Evolutionary conservation across 1,140 invertebrate species (phyloP), one percentile per base, ranked within the genome.

Genomic region (Drosophila chauvacae): DNA sequence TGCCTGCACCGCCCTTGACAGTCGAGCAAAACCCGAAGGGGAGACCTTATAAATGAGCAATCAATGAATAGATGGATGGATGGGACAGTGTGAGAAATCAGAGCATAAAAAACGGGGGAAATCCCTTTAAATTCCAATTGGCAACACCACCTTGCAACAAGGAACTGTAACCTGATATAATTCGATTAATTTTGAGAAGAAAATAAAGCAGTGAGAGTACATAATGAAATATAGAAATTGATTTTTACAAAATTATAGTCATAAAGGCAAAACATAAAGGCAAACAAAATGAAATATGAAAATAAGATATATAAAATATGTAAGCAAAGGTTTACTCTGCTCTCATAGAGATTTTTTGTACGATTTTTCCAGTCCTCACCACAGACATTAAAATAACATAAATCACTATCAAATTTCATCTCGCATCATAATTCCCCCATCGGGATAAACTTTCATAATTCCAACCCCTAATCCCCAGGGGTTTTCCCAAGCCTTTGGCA

Each of bases 1-100:
- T 73, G 63, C 30, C 33, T 23, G 56, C 20, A 44, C 28, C 57
- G 70, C 53, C 59, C 70, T 63, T 70, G 66, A 64, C 63, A 35
- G 39, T 30, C 56, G 16, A 44, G 58, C 56, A 3, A 16, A n/a
- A 47, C 13, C 37, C 18, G 35, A 56, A 55, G 48, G 41, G 71
- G 39, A 74, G 33, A 33, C 37, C n/a, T 44, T 76, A 57, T 51
- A 90, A 90, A 80, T 68, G 73, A 69, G 61, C 80, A 88, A 84
- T 90, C 73, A 77, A 77, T 77, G 47, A 63, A 65, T 62, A 18
- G 47, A 56, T 65, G 44, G 63, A 57, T 68, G 69, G 45, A 2
- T 51, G 44, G 63, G 16, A 63, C 60, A 77, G 85, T 72, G 73
- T 81, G 73, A 84, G 73, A 77, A 69, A 77, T 59, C 35, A 35